phyloP scores from a whole-genome alignment of 2,797 vertebrate species.

The Microctenopoma lineatum region DNA sequence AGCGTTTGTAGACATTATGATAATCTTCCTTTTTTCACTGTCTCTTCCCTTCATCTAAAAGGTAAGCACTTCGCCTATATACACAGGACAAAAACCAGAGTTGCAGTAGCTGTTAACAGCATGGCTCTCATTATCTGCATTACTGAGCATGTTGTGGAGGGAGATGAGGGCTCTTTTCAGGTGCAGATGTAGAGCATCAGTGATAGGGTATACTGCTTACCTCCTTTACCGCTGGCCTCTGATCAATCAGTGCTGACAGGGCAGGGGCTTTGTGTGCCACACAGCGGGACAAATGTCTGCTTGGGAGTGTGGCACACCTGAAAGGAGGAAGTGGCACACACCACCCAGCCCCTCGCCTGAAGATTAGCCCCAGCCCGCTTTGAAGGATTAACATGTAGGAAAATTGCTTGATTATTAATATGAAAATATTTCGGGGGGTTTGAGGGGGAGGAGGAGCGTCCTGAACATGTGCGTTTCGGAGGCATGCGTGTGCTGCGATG shows the following conservation, averaged over 20 bases:
- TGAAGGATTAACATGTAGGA: constrained; percentile 99
- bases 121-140: constrained; percentile 84
- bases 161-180: constrained; percentile 80
- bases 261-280: constrained; percentile 90
- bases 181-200: constrained; percentile 84
- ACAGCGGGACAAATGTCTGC: constrained; percentile 95
- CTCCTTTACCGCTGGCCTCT: constrained; percentile 88
- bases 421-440: constrained; percentile 91
- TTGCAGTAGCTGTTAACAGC: constrained; percentile 82
- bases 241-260: constrained; percentile 97
- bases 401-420: constrained; percentile 99
- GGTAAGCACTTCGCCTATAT: constrained; percentile 83
- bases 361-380: constrained; percentile 96
- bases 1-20: constrained; percentile 86
- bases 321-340: constrained; percentile 76
- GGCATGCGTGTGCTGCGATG: constrained; percentile 32
- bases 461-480: constrained; percentile 49
- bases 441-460: constrained; percentile 45
- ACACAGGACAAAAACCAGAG: constrained; percentile 82
- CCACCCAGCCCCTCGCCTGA: constrained; percentile 64
- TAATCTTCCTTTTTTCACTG: constrained; percentile 73
- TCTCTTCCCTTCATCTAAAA: constrained; percentile 72
- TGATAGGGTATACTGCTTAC: constrained; percentile 89
- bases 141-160: constrained; percentile 84
- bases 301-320: constrained; percentile 93